A percentile compares a stretch with the other conserved stretches of the same genome.
Evolutionary conservation across 2,888 invertebrate species (phyloP).

Genomic region (Galerucella calmariensis): DNA sequence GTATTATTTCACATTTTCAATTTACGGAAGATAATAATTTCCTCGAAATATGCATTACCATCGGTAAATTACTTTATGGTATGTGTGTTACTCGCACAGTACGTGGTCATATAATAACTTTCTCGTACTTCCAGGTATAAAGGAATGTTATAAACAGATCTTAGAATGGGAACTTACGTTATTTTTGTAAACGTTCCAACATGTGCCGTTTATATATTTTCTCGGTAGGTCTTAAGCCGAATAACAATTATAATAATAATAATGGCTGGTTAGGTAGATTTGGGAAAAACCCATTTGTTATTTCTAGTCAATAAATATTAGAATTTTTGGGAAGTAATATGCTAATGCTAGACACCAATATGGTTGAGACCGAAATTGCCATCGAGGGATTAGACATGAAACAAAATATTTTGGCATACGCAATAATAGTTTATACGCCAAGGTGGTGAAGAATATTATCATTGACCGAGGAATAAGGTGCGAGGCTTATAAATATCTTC

Average conservation of each 20-base stretch:
- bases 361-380: too few species aligned
- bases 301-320: too few species aligned
- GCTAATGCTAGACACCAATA: too few species aligned
- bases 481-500: too few species aligned
- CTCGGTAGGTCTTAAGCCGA: neutral
- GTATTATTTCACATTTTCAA: constrained; percentile 39
- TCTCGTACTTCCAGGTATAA: constrained; percentile 46
- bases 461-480: too few species aligned
- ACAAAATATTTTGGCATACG: too few species aligned
- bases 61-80: constrained; percentile 46
- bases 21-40: constrained; percentile 35
- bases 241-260: constrained; percentile 1
- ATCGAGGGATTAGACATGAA: too few species aligned
- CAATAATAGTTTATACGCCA: too few species aligned
- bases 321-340: too few species aligned
- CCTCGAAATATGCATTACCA: constrained; percentile 41
- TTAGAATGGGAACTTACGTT: constrained; percentile 5
- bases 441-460: too few species aligned
- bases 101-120: constrained; percentile 49
- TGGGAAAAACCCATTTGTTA: neutral
- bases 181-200: constrained; percentile 4
- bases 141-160: constrained; percentile 19
- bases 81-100: constrained; percentile 45
- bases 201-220: constrained; percentile 21
- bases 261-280: constrained; percentile 8